These are phyloP conservation scores for Anagyrus pseudococci DNA, from an alignment of 2,888 invertebrate species.

Conservation along the genomic window DNA sequence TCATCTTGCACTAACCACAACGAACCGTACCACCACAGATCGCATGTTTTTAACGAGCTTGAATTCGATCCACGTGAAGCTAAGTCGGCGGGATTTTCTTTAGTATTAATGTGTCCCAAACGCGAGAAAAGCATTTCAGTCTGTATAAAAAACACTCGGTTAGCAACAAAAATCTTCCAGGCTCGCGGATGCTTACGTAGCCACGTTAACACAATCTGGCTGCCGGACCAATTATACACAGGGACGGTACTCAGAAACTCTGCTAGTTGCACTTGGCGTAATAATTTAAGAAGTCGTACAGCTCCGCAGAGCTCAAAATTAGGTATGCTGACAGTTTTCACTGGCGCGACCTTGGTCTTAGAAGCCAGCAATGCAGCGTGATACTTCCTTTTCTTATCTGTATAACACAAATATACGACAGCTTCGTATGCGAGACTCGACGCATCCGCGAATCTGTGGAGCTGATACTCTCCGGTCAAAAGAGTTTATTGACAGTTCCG, in stretches of 20 bases:
- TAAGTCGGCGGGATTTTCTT: slow-evolving; percentile 34
- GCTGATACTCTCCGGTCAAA: too few relatives aligned
- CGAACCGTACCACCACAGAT: slow-evolving; percentile 32
- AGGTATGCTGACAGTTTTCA: slow-evolving; percentile 29
- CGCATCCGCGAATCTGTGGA: slow-evolving; percentile 37
- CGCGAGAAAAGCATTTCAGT: slow-evolving; percentile 15
- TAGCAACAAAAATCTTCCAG: slow-evolving; percentile 36
- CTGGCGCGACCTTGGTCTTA: slow-evolving; percentile 29
- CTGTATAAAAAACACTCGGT: slow-evolving; percentile 29
- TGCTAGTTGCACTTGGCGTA: slow-evolving; percentile 5
- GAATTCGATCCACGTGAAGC: slow-evolving; percentile 26
- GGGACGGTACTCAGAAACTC: neutral
- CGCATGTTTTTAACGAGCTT: neutral
- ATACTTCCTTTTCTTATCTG: neutral
- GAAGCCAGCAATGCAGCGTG: neutral
- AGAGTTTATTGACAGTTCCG: slow-evolving; percentile 3
- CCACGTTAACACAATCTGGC: slow-evolving; percentile 38
- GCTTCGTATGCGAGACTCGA: slow-evolving; percentile 33
- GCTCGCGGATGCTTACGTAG: slow-evolving; percentile 27
- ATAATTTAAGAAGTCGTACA: slow-evolving; percentile 9
- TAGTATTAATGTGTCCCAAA: slow-evolving; percentile 14
- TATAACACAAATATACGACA: slow-evolving; percentile 23
- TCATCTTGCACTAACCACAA: slow-evolving; percentile 6
- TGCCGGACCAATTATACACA: slow-evolving; percentile 34
- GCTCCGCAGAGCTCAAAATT: slow-evolving; percentile 27